Evolutionary conservation across 2,888 invertebrate species (phyloP), one percentile per base, ranked within the genome.

Genomic region (Gonocerus acuteangulatus): DNA sequence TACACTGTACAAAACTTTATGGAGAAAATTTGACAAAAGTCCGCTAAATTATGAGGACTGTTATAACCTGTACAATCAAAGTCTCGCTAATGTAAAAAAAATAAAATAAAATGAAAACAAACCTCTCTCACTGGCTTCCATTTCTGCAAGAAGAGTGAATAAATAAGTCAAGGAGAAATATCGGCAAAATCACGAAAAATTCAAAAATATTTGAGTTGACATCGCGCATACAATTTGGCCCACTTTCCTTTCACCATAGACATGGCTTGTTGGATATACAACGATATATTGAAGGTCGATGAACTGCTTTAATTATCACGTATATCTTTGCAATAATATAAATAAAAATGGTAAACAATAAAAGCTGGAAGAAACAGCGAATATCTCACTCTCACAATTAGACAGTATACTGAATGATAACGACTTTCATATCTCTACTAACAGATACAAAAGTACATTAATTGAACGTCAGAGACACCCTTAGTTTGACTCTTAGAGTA

Each of bases 231-330:
- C 62, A 54, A 60, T 54, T 64, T 62, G 66, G 61, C 61, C 67
- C 66, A 67, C 67, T 67, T 66, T 66, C 65, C 63, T 66, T 64
- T 64, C 62, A 62, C 52, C 60, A 62, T 59, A 64, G 66, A 67
- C 67, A 67, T 67, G 67, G 66, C 67, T 64, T 63, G 66, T 61
- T 52, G 60, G 48, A 45, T 58, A 61, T 51, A 63, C 62, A 48
- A 64, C 56, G 23, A 45, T 39, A 44, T 47, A 59, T 47, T 64
- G 64, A 64, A 64, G 64, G 64, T 66, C 66, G 64, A 64, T 62
- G 66, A 66, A 64, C 62, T 60, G 23, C 7, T 27, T 27, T 27
- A 6, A 27, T 9, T 6, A 27, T 27, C 9, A 27, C 4, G 27
- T 27, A 27, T 27, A 6, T 27, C 27, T 27, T 9, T 27, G n/a